phyloP scores from a whole-genome alignment of 2,888 invertebrate species.

The Ceramica pisi region DNA sequence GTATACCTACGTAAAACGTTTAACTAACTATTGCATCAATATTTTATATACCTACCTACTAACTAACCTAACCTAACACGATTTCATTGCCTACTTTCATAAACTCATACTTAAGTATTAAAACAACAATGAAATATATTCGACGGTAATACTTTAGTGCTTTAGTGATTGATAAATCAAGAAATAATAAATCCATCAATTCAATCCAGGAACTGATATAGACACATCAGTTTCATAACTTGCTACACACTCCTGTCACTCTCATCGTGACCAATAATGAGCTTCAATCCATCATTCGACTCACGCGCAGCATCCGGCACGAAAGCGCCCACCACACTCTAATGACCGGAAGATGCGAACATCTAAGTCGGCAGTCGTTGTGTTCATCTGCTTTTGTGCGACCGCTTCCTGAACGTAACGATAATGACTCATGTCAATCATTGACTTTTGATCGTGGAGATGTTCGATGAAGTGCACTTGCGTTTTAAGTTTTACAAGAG shows the following conservation, averaged over 20 bases:
- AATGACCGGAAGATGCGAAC: conserved; percentile 67
- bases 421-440: conserved; percentile 66
- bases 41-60: too few relatives aligned
- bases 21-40: neutral
- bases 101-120: neutral
- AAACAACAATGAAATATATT: neutral
- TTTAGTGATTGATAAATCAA: too few relatives aligned
- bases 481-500: neutral
- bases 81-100: neutral
- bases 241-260: conserved; percentile 22
- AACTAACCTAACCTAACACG: neutral
- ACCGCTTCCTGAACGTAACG: conserved; percentile 61
- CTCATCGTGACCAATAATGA: conserved; percentile 51
- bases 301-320: conserved; percentile 56
- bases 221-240: conserved; percentile 8
- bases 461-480: neutral
- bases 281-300: conserved; percentile 53
- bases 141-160: too few relatives aligned
- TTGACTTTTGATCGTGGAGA: conserved; percentile 27
- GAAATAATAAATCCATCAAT: neutral
- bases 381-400: conserved; percentile 49
- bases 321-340: conserved; percentile 53
- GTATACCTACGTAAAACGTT: neutral
- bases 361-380: conserved; percentile 55
- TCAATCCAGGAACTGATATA: neutral